Evolutionary conservation across 92 coral and sea anemone genomes (phyloP).

Genomic region (Siderastrea siderea): DNA sequence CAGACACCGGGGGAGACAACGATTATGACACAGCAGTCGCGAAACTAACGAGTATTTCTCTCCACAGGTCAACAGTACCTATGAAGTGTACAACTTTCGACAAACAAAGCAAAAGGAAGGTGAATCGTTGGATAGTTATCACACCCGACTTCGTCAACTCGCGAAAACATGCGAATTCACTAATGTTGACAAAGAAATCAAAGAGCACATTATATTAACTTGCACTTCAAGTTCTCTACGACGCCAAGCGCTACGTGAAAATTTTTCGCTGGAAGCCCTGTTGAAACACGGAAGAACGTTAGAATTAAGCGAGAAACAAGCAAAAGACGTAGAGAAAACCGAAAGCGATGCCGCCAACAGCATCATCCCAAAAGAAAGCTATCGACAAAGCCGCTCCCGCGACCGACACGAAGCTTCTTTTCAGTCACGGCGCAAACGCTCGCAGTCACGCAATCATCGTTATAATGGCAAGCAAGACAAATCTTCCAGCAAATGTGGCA

Average conservation of each 20-base stretch:
- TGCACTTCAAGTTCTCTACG: slow-evolving; percentile 49
- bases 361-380: slow-evolving; percentile 12
- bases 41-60: slow-evolving; percentile 67
- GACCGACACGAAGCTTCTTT: not conserved
- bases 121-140: slow-evolving; percentile 72
- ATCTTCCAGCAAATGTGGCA: slow-evolving; percentile 28
- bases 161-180: slow-evolving; percentile 64
- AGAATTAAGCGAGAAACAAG: slow-evolving; percentile 57
- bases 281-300: slow-evolving; percentile 59
- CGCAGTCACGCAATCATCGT: slow-evolving; percentile 13
- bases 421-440: not conserved
- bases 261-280: slow-evolving; percentile 31
- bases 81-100: slow-evolving; percentile 79
- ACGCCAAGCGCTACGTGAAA: slow-evolving; percentile 65
- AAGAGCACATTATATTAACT: slow-evolving; percentile 50
- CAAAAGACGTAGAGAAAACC: slow-evolving; percentile 46
- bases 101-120: slow-evolving; percentile 73
- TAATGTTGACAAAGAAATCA: slow-evolving; percentile 56
- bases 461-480: not conserved
- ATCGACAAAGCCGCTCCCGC: not conserved
- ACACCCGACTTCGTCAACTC: slow-evolving; percentile 45
- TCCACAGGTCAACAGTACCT: slow-evolving; percentile 64
- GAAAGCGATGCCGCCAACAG: slow-evolving; percentile 15
- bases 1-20: slow-evolving; percentile 59
- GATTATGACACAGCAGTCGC: slow-evolving; percentile 66